These are phyloP conservation scores for Falco berigora DNA, from an alignment of 2,797 vertebrate genomes.

Conservation along the genomic window DNA sequence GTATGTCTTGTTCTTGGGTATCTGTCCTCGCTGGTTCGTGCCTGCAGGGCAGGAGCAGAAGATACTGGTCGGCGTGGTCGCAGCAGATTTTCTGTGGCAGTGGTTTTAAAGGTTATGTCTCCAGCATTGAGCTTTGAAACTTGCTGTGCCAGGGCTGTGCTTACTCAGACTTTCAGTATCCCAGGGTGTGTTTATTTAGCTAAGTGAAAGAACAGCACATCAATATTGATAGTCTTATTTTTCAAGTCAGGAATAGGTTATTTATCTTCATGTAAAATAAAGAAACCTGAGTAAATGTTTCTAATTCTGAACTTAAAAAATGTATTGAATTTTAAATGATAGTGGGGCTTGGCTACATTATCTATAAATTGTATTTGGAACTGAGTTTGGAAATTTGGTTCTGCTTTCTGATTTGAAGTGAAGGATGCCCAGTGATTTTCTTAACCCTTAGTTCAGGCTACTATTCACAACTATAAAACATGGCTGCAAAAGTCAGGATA, in stretches of 20 bases:
- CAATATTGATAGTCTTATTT: not conserved
- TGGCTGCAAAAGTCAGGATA: not conserved
- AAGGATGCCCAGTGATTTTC: not conserved
- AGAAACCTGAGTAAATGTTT: not conserved
- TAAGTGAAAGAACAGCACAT: not conserved
- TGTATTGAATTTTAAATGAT: not conserved
- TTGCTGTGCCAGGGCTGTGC: not conserved
- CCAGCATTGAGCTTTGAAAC: not conserved
- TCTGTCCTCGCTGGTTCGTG: not conserved
- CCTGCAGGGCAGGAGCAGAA: not conserved
- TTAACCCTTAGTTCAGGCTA: not conserved
- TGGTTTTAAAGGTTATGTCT: not conserved
- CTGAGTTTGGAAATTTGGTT: not conserved
- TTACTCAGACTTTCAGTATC: not conserved
- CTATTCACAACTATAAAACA: not conserved
- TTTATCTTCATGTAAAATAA: not conserved
- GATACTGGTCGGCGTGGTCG: not conserved
- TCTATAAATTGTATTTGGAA: not conserved
- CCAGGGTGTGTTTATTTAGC: not conserved
- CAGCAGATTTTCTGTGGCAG: not conserved
- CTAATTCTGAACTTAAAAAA: not conserved
- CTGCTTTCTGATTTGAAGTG: not conserved
- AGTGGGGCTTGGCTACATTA: not conserved
- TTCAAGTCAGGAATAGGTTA: not conserved
- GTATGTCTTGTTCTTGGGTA: not conserved